Evolutionary conservation across 2,113 vertebrate genomes (phyloP), one percentile per base, ranked within the genome.

Genomic region (Cygnus atratus): DNA sequence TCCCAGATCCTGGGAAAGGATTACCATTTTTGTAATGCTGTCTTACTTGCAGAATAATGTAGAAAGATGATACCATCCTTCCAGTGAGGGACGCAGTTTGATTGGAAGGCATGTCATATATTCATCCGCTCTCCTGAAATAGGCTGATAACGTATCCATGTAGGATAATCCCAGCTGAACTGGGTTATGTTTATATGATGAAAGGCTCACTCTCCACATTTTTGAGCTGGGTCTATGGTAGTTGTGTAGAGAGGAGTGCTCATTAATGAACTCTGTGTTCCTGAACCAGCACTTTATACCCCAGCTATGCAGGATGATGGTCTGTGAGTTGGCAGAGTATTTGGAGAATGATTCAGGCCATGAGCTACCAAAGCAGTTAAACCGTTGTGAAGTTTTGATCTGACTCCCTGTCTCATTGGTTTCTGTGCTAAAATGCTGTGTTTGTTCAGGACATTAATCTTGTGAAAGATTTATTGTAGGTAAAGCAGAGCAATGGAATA

Each of bases 281-380:
- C 86, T 57, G 33, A 82, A 50, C 17, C 63, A 55, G 84, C 84
- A 81, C 75, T 84, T 95, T 80, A 70, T 61, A 59, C 41, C 50
- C 71, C 31, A 24, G 61, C 82, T 71, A 10, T 86, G 75, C 93
- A 88, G 86, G 54, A 31, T 57, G 68, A 37, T 0, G 6, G 43
- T 57, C 44, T 92, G 65, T 26, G 39, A 10, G 67, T 71, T 57
- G 76, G 59, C 68, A 70, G 78, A 16, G 1, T 78, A 10, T 55
- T 61, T 89, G 92, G 66, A 70, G 83, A 61, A 65, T 0, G 2
- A 63, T 57, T 87, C 75, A 80, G 54, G 57, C 50, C 26, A 0
- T 28, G 54, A 92, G 74, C 81, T 93, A 31, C 57, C 87, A 76
- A 92, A 91, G 84, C 81, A 87, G 28, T 52, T 62, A 39, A 92